Percentiles rank a stretch among this genome's conserved stretches.
These are phyloP conservation scores for Drosophila multiciliata DNA, from an alignment of 2,888 invertebrate species.

Conservation along the genomic window DNA sequence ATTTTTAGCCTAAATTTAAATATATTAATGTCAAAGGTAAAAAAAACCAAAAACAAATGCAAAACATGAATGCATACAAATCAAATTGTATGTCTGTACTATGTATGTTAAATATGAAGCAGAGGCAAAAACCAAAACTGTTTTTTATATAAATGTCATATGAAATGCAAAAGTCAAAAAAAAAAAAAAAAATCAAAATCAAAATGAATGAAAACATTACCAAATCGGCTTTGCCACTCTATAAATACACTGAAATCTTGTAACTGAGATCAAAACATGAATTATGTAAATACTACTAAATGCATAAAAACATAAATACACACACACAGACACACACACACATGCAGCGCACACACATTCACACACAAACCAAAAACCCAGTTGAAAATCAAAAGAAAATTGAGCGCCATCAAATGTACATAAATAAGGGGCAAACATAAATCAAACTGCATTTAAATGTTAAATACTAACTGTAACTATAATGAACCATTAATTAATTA, in stretches of 20 bases:
- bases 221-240: slow-evolving; percentile 28
- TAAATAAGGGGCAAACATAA: slow-evolving; percentile 72
- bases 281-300: slow-evolving; percentile 50
- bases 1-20: slow-evolving; percentile 81
- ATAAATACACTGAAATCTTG: slow-evolving; percentile 61
- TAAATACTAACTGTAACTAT: slow-evolving; percentile 62
- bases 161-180: not conserved
- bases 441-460: slow-evolving; percentile 79
- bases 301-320: slow-evolving; percentile 12
- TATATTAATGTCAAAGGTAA: slow-evolving; percentile 68
- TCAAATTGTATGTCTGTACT: slow-evolving; percentile 17
- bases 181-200: slow-evolving; percentile 1
- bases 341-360: not conserved
- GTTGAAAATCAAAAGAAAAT: slow-evolving; percentile 30
- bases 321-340: slow-evolving; percentile 19
- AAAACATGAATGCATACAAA: slow-evolving; percentile 22
- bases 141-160: slow-evolving; percentile 26
- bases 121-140: not conserved
- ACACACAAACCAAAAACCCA: slow-evolving; percentile 3
- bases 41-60: not conserved
- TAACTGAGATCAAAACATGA: slow-evolving; percentile 72
- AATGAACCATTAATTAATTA: slow-evolving; percentile 48
- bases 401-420: slow-evolving; percentile 62
- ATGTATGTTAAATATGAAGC: slow-evolving; percentile 14
- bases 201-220: slow-evolving; percentile 5